Evolutionary conservation across 2,888 invertebrate genomes (phyloP).

Genomic region (Linnaemya vulpina): DNA sequence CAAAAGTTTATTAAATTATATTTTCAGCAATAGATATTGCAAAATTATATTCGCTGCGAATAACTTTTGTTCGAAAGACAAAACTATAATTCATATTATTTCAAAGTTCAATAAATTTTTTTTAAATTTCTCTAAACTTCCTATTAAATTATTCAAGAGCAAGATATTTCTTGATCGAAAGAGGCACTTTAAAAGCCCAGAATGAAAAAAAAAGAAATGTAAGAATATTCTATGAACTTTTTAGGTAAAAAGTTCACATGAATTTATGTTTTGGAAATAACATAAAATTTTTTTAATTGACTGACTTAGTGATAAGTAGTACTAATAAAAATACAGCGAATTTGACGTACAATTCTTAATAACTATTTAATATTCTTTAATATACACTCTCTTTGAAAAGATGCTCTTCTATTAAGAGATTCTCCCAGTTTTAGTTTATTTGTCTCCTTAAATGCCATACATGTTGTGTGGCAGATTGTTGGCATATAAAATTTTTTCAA

Average conservation of each 20-base stretch:
- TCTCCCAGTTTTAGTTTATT: background rate
- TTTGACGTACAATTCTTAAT: background rate
- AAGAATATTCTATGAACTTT: conserved; percentile 45
- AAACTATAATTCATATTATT: too few relatives aligned
- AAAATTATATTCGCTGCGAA: too few relatives aligned
- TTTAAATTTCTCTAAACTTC: background rate
- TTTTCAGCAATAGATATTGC: too few relatives aligned
- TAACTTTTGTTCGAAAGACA: too few relatives aligned
- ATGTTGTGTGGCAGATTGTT: background rate
- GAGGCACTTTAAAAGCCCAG: too few relatives aligned
- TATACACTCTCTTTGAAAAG: background rate
- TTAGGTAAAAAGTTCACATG: conserved; percentile 6
- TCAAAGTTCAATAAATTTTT: too few relatives aligned
- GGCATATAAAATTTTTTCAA: too few relatives aligned
- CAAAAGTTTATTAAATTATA: too few relatives aligned
- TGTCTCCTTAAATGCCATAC: background rate
- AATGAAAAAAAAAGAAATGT: too few relatives aligned
- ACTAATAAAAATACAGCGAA: background rate
- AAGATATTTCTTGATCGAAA: background rate
- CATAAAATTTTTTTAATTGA: background rate
- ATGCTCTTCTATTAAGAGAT: background rate
- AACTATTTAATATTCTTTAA: background rate
- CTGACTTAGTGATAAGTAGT: conserved; percentile 16
- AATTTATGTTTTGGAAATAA: background rate
- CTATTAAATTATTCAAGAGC: conserved; percentile 27